phyloP scores from a whole-genome alignment of 2,113 vertebrate genomes.

The Epinephelus cyanopodus region DNA sequence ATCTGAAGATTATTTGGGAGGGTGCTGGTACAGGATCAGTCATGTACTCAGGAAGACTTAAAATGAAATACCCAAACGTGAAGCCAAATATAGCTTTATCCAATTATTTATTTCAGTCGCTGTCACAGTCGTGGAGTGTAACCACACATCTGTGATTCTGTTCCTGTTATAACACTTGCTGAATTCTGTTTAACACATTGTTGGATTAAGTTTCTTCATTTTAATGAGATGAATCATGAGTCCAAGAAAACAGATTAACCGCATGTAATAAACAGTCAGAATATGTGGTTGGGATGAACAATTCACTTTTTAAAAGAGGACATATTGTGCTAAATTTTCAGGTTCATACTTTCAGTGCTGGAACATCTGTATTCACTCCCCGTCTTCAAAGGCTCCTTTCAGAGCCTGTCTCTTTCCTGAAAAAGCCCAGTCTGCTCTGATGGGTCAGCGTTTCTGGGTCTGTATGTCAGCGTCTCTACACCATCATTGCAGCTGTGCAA shows the following conservation, averaged over 20 bases:
- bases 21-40: conserved; percentile 18
- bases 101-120: conserved; percentile 55
- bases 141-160: conserved; percentile 25
- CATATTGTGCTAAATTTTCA: no score
- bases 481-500: no score
- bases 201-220: conserved; percentile 24
- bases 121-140: conserved; percentile 17
- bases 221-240: conserved; percentile 18
- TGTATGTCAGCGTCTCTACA: no score
- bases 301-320: neutral
- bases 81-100: conserved; percentile 60
- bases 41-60: conserved; percentile 32
- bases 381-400: no score
- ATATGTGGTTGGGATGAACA: neutral
- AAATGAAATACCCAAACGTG: conserved; percentile 19
- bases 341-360: no score
- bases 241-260: conserved; percentile 9
- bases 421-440: no score
- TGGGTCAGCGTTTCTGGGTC: no score
- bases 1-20: conserved; percentile 40
- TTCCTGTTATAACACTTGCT: conserved; percentile 31
- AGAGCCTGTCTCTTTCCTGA: no score
- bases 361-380: no score
- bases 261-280: conserved; percentile 7
- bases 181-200: conserved; percentile 6